Conservation (phyloP, 2,797 vertebrate species). For the Pyrrhura leucotis region DNA sequence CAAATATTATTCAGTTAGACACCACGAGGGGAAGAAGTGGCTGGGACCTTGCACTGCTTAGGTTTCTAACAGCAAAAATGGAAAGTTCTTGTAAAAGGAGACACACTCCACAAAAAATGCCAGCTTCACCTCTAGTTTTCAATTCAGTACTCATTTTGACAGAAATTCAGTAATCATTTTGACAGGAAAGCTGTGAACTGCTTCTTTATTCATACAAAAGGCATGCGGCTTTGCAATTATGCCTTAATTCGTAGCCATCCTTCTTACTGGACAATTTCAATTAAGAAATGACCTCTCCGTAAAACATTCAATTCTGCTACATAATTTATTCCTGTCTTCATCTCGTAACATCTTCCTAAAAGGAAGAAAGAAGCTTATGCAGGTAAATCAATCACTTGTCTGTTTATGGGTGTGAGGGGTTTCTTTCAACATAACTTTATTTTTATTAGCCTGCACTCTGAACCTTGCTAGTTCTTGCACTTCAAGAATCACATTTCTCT, state of each 20-base stretch:
- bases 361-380: neutral
- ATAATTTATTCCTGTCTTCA: neutral
- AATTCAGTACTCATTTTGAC: neutral
- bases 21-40: neutral
- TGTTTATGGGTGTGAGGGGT: neutral
- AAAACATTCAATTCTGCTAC: neutral
- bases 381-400: neutral
- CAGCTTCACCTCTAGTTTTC: neutral
- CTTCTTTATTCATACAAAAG: slow-evolving; percentile 13
- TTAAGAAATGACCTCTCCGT: slow-evolving; percentile 29
- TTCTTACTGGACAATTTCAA: slow-evolving; percentile 36
- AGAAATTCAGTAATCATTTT: neutral
- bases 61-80: neutral
- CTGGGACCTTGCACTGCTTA: neutral
- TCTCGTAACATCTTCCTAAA: neutral
- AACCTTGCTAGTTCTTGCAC: neutral
- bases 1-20: neutral
- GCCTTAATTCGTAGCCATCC: slow-evolving; percentile 2
- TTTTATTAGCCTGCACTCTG: neutral
- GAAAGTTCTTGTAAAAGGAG: neutral
- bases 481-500: neutral
- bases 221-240: neutral
- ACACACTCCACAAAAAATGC: neutral
- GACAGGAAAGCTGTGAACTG: neutral
- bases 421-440: neutral